phyloP scores from a whole-genome alignment of 1,140 invertebrate species.

The Drosophila sproati region DNA sequence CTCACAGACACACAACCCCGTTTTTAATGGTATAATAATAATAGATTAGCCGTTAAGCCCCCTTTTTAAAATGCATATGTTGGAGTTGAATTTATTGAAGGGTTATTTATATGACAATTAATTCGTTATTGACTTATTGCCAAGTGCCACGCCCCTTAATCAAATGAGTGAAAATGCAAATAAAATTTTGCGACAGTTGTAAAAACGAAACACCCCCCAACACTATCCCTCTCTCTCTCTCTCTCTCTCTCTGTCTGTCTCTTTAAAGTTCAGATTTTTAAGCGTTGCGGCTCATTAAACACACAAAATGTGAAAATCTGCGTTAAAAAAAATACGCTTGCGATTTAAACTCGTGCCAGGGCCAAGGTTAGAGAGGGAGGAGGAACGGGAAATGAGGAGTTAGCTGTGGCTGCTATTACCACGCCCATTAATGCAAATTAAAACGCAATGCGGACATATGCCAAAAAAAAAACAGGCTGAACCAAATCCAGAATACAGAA shows the following conservation, averaged over 20 bases:
- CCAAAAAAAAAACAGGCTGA: conserved; percentile 45
- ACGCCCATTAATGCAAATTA: conserved; percentile 84
- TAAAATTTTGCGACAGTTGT: conserved; percentile 64
- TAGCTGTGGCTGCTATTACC: conserved; percentile 59
- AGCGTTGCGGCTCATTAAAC: conserved; percentile 69
- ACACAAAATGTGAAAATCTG: conserved; percentile 38
- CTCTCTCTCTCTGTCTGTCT: not conserved
- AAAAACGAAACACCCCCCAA: not conserved
- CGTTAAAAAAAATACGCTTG: conserved; percentile 3
- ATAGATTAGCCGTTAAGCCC: conserved; percentile 28
- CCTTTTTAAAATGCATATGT: conserved; percentile 30
- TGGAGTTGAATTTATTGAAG: conserved; percentile 31
- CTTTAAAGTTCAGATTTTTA: conserved; percentile 26
- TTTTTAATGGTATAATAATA: not conserved
- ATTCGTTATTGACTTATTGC: conserved; percentile 62
- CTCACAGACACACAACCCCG: conserved; percentile 16
- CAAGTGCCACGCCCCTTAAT: conserved; percentile 47
- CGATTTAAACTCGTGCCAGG: conserved; percentile 8
- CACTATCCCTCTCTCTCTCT: not conserved
- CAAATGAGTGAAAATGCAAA: conserved; percentile 40
- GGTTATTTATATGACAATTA: conserved; percentile 50
- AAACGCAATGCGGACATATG: conserved; percentile 82
- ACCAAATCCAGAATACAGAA: not conserved
- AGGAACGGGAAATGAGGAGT: not conserved
- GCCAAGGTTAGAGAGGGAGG: conserved; percentile 11